Conservation (phyloP, 1,140 invertebrate genomes). For the Hyphantria cunea region DNA sequence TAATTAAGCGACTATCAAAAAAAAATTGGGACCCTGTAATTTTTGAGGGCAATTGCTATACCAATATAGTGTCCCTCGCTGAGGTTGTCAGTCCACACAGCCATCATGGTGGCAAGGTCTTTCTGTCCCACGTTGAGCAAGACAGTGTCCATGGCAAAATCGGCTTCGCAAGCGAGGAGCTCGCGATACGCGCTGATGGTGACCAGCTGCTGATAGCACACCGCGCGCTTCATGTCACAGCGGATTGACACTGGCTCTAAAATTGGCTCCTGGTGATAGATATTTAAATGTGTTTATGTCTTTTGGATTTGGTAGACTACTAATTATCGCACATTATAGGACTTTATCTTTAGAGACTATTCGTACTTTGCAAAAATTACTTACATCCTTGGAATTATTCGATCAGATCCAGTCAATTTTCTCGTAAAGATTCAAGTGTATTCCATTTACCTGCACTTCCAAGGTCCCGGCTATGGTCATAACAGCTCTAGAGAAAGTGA, state of each 20-base stretch:
- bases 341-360: too few species aligned
- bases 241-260: constrained; percentile 88
- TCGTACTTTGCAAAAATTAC: too few species aligned
- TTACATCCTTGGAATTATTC: too few species aligned
- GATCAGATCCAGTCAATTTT: too few species aligned
- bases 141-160: constrained; percentile 86
- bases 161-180: constrained; percentile 84
- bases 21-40: too few species aligned
- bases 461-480: constrained; percentile 87
- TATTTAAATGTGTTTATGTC: too few species aligned
- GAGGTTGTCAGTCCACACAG: constrained; percentile 87
- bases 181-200: constrained; percentile 51
- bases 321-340: too few species aligned
- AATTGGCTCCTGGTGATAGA: constrained; percentile 84
- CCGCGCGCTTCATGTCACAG: constrained; percentile 88
- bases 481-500: constrained; percentile 87
- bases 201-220: constrained; percentile 68
- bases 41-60: constrained; percentile 29
- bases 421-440: too few species aligned
- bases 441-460: constrained; percentile 84
- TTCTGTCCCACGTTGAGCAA: constrained; percentile 87
- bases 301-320: too few species aligned
- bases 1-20: too few species aligned
- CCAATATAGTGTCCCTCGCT: constrained; percentile 73
- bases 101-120: constrained; percentile 86